Percentiles rank a stretch among this genome's conserved stretches.
phyloP scores from a whole-genome alignment of 2,113 vertebrate genomes.

The Cygnus buccinator region DNA sequence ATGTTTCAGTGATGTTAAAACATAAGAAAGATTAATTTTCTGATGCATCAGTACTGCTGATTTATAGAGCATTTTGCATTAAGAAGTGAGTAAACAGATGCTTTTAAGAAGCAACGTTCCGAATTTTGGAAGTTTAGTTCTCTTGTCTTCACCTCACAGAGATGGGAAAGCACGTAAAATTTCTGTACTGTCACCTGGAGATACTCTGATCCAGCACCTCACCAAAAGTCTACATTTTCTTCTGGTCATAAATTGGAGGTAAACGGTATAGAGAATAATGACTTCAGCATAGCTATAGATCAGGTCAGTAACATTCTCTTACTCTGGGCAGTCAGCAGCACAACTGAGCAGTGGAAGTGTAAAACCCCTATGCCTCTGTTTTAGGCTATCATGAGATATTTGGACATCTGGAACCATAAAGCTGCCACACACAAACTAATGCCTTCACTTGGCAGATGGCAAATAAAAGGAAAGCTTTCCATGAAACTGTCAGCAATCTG shows the following conservation, averaged over 20 bases:
- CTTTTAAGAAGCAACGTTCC: background rate
- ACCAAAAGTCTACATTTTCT: background rate
- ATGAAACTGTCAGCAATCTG: background rate
- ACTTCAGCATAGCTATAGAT: background rate
- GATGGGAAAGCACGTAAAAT: background rate
- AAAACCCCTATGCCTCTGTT: background rate
- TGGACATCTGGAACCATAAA: conserved; percentile 52
- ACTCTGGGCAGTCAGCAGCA: background rate
- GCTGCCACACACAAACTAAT: conserved; percentile 48
- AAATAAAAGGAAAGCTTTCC: conserved; percentile 19
- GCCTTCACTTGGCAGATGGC: background rate
- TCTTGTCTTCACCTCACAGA: background rate
- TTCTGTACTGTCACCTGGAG: background rate
- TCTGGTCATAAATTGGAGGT: background rate
- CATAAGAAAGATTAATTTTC: background rate
- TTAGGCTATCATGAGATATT: conserved; percentile 19
- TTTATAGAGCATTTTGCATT: background rate
- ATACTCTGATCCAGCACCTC: background rate
- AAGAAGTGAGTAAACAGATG: background rate
- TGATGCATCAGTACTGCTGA: background rate
- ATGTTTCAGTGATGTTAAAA: background rate
- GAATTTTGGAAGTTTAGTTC: background rate
- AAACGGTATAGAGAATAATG: background rate
- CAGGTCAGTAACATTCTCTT: background rate
- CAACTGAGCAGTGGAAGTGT: background rate